These are phyloP conservation scores for Orussus abietinus DNA, from an alignment of 1,140 invertebrate species.

Conservation along the genomic window DNA sequence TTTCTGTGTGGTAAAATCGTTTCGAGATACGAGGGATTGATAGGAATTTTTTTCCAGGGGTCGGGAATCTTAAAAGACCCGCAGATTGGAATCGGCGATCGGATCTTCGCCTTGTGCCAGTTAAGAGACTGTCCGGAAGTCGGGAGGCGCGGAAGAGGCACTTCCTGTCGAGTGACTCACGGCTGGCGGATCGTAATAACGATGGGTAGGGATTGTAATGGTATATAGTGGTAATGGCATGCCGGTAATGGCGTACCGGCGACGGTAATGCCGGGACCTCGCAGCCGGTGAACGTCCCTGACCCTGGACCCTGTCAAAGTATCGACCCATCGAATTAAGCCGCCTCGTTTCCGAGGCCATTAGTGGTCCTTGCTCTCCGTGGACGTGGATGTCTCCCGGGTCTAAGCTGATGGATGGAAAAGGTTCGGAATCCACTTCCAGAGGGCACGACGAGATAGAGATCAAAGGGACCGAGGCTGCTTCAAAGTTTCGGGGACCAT, in stretches of 20 bases:
- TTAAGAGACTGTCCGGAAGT: constrained; percentile 23
- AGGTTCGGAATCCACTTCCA: too few species aligned
- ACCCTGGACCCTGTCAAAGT: constrained; percentile 13
- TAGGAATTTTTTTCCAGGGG: too few species aligned
- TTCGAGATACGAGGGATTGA: too few species aligned
- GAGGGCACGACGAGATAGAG: too few species aligned
- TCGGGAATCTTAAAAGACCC: too few species aligned
- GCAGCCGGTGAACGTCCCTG: constrained; percentile 16
- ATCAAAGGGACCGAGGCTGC: too few species aligned
- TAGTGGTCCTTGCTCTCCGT: constrained; percentile 24
- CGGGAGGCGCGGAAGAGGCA: constrained; percentile 31
- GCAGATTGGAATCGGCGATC: too few species aligned
- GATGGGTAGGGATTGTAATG: constrained; percentile 6
- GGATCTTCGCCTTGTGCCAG: constrained; percentile 44
- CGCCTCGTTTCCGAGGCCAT: constrained; percentile 24
- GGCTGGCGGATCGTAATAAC: constrained; percentile 14
- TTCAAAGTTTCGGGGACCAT: too few species aligned
- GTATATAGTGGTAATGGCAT: constrained; percentile 7
- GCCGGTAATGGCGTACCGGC: constrained; percentile 7
- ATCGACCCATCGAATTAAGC: constrained; percentile 27
- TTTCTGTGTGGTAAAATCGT: too few species aligned
- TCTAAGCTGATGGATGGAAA: too few species aligned
- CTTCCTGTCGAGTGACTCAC: constrained; percentile 44
- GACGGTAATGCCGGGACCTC: constrained; percentile 6
- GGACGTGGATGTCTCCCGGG: too few species aligned